phyloP scores from a whole-genome alignment of 2,797 vertebrate genomes.

The Enteromius thamalakanensis region DNA sequence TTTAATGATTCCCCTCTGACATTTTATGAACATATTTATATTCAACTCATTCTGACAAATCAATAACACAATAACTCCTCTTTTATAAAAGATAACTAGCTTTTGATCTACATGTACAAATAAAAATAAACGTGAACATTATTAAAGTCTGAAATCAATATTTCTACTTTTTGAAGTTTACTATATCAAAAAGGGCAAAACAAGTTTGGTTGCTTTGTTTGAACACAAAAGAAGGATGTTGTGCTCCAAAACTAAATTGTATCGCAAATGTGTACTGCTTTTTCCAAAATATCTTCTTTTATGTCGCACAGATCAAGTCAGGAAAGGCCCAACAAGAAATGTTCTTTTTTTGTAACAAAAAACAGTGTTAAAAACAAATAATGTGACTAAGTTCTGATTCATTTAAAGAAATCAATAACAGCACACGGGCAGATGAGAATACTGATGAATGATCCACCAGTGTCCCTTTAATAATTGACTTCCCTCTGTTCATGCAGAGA shows the following conservation, averaged over 20 bases:
- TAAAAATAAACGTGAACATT: too few relatives aligned
- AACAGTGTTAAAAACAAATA: neutral
- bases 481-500: neutral
- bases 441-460: neutral
- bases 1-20: constrained; percentile 45
- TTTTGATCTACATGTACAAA: too few relatives aligned
- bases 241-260: neutral
- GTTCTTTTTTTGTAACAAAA: too few relatives aligned
- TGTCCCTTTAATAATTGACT: neutral
- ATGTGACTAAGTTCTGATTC: neutral
- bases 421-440: neutral
- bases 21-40: constrained; percentile 33
- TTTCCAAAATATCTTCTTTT: neutral
- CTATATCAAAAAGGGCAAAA: neutral
- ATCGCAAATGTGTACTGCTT: neutral
- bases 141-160: constrained; percentile 3
- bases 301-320: neutral
- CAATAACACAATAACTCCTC: constrained; percentile 38
- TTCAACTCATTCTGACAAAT: constrained; percentile 49
- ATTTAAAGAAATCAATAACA: neutral
- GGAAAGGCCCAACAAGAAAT: neutral
- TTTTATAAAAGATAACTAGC: too few relatives aligned
- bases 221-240: neutral
- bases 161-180: neutral
- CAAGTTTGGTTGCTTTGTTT: neutral